Percentiles rank a stretch among this genome's conserved stretches.
phyloP scores from a whole-genome alignment of 2,888 invertebrate genomes.

The Steinernema hermaphroditum region DNA sequence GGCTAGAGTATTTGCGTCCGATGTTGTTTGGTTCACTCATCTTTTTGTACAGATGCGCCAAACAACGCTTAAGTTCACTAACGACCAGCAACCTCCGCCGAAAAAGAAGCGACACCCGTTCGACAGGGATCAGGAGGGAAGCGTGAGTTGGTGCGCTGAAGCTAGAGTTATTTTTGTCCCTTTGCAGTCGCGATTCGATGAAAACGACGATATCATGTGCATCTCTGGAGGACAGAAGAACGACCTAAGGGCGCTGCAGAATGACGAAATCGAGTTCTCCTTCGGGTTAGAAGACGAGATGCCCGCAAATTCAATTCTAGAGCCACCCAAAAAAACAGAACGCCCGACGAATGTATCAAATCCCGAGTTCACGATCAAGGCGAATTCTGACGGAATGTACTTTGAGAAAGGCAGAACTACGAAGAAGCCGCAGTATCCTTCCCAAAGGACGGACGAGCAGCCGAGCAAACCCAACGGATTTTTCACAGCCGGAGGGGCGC shows the following conservation, averaged over 20 bases:
- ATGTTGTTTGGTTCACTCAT: no score
- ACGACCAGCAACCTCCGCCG: background rate
- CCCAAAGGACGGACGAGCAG: background rate
- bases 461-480: background rate
- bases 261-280: background rate
- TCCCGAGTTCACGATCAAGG: background rate
- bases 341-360: background rate
- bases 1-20: background rate
- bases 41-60: background rate
- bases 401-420: background rate
- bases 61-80: background rate
- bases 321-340: background rate
- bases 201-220: background rate
- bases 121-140: background rate
- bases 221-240: background rate
- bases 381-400: background rate
- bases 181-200: background rate
- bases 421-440: background rate
- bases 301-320: background rate
- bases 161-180: background rate
- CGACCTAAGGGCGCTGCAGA: background rate
- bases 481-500: background rate
- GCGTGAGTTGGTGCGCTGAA: background rate
- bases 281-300: background rate
- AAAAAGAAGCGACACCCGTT: background rate